Percentiles rank a stretch among this genome's conserved stretches.
Evolutionary conservation across 2,888 invertebrate species (phyloP).

Genomic region (Leptinotarsa rubiginosa): DNA sequence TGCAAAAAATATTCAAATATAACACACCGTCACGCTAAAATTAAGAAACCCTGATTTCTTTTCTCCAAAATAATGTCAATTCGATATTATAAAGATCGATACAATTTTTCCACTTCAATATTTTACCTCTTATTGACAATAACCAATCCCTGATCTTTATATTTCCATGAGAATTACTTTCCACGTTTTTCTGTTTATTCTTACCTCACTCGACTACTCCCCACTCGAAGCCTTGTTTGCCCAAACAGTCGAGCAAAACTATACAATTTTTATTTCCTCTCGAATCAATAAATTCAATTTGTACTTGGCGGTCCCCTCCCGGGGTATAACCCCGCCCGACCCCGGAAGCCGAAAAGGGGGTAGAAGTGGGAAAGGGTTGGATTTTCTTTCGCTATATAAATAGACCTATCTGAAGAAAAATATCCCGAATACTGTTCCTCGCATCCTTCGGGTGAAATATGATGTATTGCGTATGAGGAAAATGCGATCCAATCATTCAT

Average conservation of each 20-base stretch:
- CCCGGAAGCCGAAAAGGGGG: not conserved
- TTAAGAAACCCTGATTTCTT: too few species aligned
- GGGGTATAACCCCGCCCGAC: not conserved
- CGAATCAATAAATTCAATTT: constrained; percentile 13
- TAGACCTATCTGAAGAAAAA: constrained; percentile 4
- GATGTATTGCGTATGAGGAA: constrained; percentile 34
- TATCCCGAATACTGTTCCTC: constrained; percentile 5
- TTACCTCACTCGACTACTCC: constrained; percentile 4
- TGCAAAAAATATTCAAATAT: too few species aligned
- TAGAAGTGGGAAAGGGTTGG: not conserved
- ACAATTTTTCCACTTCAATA: not conserved
- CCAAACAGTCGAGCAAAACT: constrained; percentile 1
- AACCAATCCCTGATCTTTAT: not conserved
- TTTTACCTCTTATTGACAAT: not conserved
- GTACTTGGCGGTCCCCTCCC: not conserved
- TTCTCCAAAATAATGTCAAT: too few species aligned
- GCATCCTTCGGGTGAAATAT: constrained; percentile 29
- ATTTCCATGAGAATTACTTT: not conserved
- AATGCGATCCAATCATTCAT: constrained; percentile 38
- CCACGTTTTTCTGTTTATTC: not conserved
- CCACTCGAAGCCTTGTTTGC: constrained; percentile 3
- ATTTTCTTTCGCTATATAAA: constrained; percentile 10
- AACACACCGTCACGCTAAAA: too few species aligned
- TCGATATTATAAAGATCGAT: not conserved
- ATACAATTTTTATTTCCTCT: not conserved